Evolutionary conservation across 2,888 invertebrate species (phyloP).

Genomic region (Polydrusus tereticollis): DNA sequence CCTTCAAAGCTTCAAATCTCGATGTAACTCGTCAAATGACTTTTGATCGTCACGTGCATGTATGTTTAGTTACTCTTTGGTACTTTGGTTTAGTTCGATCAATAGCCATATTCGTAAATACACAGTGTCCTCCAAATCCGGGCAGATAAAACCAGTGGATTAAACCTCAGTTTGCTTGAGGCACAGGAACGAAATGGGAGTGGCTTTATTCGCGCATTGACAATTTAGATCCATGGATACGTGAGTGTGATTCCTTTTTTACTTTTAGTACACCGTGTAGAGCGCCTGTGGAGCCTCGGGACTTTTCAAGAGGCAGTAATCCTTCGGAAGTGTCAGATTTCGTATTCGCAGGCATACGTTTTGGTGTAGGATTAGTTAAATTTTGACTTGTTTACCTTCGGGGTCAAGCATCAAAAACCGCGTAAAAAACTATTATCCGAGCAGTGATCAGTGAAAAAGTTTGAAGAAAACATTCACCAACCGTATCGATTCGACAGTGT

Average conservation of each 20-base stretch:
- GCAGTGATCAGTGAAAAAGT: slow-evolving; percentile 34
- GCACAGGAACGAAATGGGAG: slow-evolving; percentile 55
- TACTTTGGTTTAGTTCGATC: slow-evolving; percentile 21
- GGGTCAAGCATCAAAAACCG: slow-evolving; percentile 13
- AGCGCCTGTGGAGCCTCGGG: slow-evolving; percentile 36
- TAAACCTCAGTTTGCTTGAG: slow-evolving; percentile 36
- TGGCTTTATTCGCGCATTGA: slow-evolving; percentile 58
- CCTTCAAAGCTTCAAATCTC: too few relatives aligned
- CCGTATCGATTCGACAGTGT: slow-evolving; percentile 48
- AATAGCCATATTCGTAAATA: slow-evolving; percentile 37
- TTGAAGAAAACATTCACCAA: slow-evolving; percentile 19
- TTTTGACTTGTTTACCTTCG: slow-evolving; percentile 36
- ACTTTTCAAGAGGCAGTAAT: slow-evolving; percentile 24
- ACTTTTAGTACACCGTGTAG: slow-evolving; percentile 48
- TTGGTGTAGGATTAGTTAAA: slow-evolving; percentile 15
- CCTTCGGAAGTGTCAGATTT: slow-evolving; percentile 38
- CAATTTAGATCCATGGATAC: slow-evolving; percentile 45
- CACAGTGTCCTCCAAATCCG: slow-evolving; percentile 36
- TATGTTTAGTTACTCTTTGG: slow-evolving; percentile 35
- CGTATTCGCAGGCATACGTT: slow-evolving; percentile 21
- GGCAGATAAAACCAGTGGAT: slow-evolving; percentile 18
- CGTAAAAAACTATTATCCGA: slow-evolving; percentile 11
- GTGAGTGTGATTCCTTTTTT: slow-evolving; percentile 41
- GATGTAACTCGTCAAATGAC: slow-evolving; percentile 13
- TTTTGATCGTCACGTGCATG: slow-evolving; percentile 45